Base-by-base conservation (phyloP, 2,888 invertebrate species). In the Ectemnius cavifrons region DNA sequence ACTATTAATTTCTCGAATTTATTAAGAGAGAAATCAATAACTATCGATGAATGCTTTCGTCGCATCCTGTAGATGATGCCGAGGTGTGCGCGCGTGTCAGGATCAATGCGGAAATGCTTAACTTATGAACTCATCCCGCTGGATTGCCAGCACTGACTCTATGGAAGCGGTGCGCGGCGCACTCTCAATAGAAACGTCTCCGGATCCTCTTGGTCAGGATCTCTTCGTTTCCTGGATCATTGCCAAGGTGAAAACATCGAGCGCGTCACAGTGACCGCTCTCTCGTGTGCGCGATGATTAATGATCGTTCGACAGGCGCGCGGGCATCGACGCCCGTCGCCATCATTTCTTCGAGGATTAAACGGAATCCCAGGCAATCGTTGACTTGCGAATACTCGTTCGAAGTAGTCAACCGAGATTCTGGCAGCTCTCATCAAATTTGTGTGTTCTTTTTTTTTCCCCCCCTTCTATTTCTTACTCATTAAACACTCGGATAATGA, bases 241-340 rank as follows among this genome's bases (percentile, higher is more conserved):
- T 85, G 87, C 85, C 86, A 86, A 86, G 88, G 88, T 87, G 86
- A 85, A 87, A 87, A 88, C 86, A 87, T 86, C 82, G 80, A 52
- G 76, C 84, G 78, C 80, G 84, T 85, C 85, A 75, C 81, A 79
- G 82, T 80, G 73, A 73, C 71, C 75, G 80, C 37, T 37, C 37
- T 37, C 37, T 37, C 37, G 37, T 16, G 52, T 14, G 52, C 20
- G n/a, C 52, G 16, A 81, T 82, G 82, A 82, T 82, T 82, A 82
- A 82, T 81, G 82, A 83, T 79, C 68, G 75, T 83, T 80, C 71
- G 83, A 79, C 80, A 80, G 16, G 52, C 16, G 68, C 52, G 69
- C 61, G 56, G 46, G 69, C 73, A 76, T 74, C 67, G 63, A 46
- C 45, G 67, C 62, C 45, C 49, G 59, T 57, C 49, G 52, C 47